These are phyloP conservation scores for Drosophila seclusa DNA, from an alignment of 2,888 invertebrate species.

Conservation along the genomic window DNA sequence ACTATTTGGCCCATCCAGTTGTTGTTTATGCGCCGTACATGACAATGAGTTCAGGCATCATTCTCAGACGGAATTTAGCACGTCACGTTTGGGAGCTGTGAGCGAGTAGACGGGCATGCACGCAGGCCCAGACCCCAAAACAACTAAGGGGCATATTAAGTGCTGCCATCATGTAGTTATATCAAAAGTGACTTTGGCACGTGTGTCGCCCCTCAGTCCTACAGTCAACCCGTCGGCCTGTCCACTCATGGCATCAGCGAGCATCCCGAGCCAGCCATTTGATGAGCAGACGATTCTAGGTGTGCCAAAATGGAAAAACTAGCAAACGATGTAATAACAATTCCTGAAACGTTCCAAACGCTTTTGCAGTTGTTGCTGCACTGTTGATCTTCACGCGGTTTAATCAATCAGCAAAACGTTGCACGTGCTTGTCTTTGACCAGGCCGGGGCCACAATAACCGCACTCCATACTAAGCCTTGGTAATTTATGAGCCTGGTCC, in stretches of 20 bases:
- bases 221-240: slow-evolving; percentile 31
- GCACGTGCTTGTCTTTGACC: slow-evolving; percentile 57
- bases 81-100: slow-evolving; percentile 63
- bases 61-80: slow-evolving; percentile 35
- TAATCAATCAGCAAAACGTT: slow-evolving; percentile 73
- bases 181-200: slow-evolving; percentile 79
- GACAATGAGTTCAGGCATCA: slow-evolving; percentile 67
- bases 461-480: slow-evolving; percentile 34
- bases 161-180: slow-evolving; percentile 72
- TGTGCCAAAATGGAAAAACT: slow-evolving; percentile 56
- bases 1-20: slow-evolving; percentile 24
- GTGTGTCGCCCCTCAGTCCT: slow-evolving; percentile 40
- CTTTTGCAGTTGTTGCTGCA: slow-evolving; percentile 42
- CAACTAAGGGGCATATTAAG: slow-evolving; percentile 62
- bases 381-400: slow-evolving; percentile 66
- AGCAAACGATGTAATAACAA: slow-evolving; percentile 76
- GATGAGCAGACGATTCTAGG: slow-evolving; percentile 46
- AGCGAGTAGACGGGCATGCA: slow-evolving; percentile 25
- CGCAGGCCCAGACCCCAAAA: slow-evolving; percentile 8
- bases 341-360: slow-evolving; percentile 65
- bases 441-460: slow-evolving; percentile 9
- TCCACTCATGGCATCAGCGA: slow-evolving; percentile 53
- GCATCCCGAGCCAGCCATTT: slow-evolving; percentile 26
- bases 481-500: slow-evolving; percentile 67
- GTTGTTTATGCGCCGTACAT: slow-evolving; percentile 71